Base-by-base conservation (phyloP, 2,888 invertebrate genomes). In the Strigamia transsilvanica region DNA sequence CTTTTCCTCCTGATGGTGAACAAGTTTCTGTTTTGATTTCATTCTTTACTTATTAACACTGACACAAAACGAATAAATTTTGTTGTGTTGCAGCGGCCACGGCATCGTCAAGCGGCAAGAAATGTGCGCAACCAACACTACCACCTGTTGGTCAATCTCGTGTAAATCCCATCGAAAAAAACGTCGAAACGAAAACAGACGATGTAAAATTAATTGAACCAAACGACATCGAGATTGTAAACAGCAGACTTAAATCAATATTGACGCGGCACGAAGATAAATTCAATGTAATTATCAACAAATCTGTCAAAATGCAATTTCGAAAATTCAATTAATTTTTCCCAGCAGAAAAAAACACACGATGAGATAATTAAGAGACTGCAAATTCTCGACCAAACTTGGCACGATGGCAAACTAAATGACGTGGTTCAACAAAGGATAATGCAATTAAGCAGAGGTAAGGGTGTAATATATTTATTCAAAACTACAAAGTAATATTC, bases 391-490 rank as follows among this genome's bases (percentile, higher is more conserved):
- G 80, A 80, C 21, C 23, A 27, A 12, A 42, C 42, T 38, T 80
- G 80, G 80, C 9, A 2, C n/a, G 80, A 38, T 27, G 41, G 42
- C 2, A 80, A 80, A 42, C 15, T 80, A n/a, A 42, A 80, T n/a
- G 23, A 15, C 13, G 42, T 15, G 2, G 12, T 80, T 42, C 34
- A 80, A 21, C 18, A 34, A 42, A 41, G 42, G 18, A n/a, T 80
- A 41, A 27, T 41, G 23, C 41, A 80, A 21, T 42, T 80, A 42
- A 42, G 41, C 15, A 80, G 18, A 80, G 80, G 80, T 80, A 80
- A 41, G 80, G 18, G 38, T 80, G 18, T 5, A 42, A 42, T 80
- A 18, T 42, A 18, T 80, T 41, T 34, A 27, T 42, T 41, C 18
- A 15, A 80, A 41, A 77, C 9, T 32, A 77, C 27, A 27, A 77